A percentile compares a stretch with the other conserved stretches of the same genome.
phyloP scores from a whole-genome alignment of 2,113 vertebrate genomes.

The Silurus glanis region DNA sequence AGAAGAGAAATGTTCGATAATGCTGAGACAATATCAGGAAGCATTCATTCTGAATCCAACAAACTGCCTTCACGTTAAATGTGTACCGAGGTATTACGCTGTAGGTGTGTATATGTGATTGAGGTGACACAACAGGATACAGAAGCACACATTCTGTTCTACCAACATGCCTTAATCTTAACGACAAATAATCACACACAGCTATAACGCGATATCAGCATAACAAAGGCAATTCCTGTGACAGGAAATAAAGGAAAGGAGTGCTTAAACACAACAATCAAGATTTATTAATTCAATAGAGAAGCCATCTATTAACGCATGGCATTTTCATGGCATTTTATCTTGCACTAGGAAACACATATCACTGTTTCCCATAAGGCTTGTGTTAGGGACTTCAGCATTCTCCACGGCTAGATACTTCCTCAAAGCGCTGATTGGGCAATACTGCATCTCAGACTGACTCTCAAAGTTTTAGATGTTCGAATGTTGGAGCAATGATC shows the following conservation, averaged over 20 bases:
- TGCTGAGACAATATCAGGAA: background rate
- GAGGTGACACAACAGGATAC: conserved; percentile 35
- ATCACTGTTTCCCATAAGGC: background rate
- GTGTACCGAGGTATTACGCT: background rate
- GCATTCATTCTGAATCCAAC: background rate
- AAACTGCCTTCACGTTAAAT: background rate
- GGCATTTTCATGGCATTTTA: background rate
- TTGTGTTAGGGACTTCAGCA: background rate
- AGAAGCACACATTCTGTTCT: conserved; percentile 28
- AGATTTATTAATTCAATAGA: background rate
- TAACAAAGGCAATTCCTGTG: background rate
- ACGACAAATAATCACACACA: conserved; percentile 16
- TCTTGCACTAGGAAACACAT: background rate
- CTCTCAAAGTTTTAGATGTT: background rate
- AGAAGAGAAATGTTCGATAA: background rate
- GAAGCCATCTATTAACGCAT: too few relatives aligned
- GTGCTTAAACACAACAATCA: background rate
- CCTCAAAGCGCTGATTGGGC: background rate
- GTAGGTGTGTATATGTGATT: conserved; percentile 7
- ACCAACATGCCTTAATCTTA: conserved; percentile 34
- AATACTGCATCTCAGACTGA: background rate
- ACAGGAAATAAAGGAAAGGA: background rate
- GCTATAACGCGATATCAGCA: background rate
- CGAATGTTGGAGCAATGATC: background rate
- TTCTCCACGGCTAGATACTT: background rate